Evolutionary conservation across 92 coral and sea anemone genomes (phyloP).

Genomic region (Paramuricea clavata): DNA sequence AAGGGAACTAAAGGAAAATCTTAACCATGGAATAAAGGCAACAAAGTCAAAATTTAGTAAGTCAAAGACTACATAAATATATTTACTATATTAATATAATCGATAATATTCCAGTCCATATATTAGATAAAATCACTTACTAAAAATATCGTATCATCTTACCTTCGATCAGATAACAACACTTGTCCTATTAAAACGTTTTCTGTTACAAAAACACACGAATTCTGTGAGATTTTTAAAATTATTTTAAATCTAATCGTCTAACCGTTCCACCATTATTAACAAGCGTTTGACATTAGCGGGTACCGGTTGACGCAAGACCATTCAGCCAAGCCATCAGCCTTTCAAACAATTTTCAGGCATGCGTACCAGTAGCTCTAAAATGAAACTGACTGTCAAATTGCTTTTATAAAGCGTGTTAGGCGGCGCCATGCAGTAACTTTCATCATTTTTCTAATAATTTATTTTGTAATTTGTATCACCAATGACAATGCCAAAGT

Average conservation of each 20-base stretch:
- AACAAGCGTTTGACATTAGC: neutral
- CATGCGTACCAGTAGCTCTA: slow-evolving; percentile 7
- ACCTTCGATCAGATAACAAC: neutral
- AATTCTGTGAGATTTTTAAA: neutral
- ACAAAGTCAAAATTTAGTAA: too few species aligned
- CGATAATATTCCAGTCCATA: neutral
- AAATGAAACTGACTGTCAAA: neutral
- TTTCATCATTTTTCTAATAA: too few species aligned
- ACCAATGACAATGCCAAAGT: too few species aligned
- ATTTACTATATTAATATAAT: neutral
- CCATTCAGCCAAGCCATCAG: slow-evolving; percentile 27
- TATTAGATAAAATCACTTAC: neutral
- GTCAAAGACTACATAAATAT: neutral
- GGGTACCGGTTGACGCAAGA: slow-evolving; percentile 21
- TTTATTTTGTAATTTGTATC: too few species aligned
- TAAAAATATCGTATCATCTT: neutral
- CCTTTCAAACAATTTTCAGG: slow-evolving; percentile 4
- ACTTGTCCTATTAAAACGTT: neutral
- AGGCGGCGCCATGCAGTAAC: too few species aligned
- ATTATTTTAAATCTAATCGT: neutral
- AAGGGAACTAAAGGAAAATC: too few species aligned
- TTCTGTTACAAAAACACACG: neutral
- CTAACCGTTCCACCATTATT: slow-evolving; percentile 28
- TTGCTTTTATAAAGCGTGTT: neutral
- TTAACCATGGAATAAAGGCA: too few species aligned